These are phyloP conservation scores for Mus minutoides DNA, from an alignment of 2,797 vertebrate species.

Conservation along the genomic window DNA sequence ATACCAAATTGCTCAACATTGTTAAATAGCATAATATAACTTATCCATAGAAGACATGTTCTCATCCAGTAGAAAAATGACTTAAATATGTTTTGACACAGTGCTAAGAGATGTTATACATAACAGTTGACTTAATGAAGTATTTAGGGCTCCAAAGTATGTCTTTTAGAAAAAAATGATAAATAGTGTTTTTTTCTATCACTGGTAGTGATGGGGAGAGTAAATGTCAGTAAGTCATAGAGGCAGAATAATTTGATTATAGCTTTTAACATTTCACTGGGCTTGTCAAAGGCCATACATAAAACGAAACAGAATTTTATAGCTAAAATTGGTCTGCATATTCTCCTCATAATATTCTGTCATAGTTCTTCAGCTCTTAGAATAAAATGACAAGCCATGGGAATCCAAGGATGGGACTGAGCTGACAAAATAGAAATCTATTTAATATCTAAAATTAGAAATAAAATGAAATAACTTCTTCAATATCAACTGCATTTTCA, in stretches of 20 bases:
- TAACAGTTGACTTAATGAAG: constrained; percentile 72
- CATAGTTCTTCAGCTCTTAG: constrained; percentile 34
- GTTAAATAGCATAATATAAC: constrained; percentile 78
- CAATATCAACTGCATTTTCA: constrained; percentile 75
- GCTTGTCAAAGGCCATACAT: constrained; percentile 61
- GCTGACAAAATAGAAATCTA: constrained; percentile 71
- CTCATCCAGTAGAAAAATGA: constrained; percentile 66
- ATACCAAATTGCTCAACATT: constrained; percentile 77
- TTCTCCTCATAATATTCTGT: constrained; percentile 47
- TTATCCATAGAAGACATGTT: constrained; percentile 74
- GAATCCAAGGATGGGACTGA: constrained; percentile 75
- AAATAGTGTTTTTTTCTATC: constrained; percentile 57
- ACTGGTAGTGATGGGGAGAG: constrained; percentile 40
- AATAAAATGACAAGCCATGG: constrained; percentile 73
- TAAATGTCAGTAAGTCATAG: constrained; percentile 68
- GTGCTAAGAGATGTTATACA: constrained; percentile 72
- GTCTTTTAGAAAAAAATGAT: constrained; percentile 53
- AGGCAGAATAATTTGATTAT: constrained; percentile 61
- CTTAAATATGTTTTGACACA: constrained; percentile 80
- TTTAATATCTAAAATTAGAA: constrained; percentile 80
- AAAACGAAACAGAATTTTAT: constrained; percentile 67
- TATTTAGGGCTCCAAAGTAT: constrained; percentile 79
- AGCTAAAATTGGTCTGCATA: constrained; percentile 34
- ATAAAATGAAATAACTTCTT: constrained; percentile 76
- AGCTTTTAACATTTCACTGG: constrained; percentile 44